Evolutionary conservation across 1,140 invertebrate species (phyloP), one percentile per base, ranked within the genome.

Genomic region (Drosophila santomea): DNA sequence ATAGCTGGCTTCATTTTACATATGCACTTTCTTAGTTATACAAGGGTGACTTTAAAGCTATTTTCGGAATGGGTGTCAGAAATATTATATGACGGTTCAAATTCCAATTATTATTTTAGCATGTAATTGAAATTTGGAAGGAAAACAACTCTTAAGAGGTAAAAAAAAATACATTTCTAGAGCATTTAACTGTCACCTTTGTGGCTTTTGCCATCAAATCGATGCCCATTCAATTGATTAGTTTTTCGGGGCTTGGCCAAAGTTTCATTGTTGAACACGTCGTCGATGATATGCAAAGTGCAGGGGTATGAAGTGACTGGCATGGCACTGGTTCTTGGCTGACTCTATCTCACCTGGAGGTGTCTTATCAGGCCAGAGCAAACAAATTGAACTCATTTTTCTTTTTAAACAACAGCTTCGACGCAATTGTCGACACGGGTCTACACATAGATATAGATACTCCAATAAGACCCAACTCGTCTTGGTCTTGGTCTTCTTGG

Each of bases 351-450:
- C 61, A 44, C 25, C 38, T 48, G 25, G 32, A 32, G 32, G 20
- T 58, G 54, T 75, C 60, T 75, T 75, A 67, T 66, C 45, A 55
- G 59, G 45, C 36, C 39, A 50, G 55, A 64, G 58, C 80, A 88
- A 89, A 88, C 83, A 88, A 88, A 88, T 88, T 89, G 83, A 89
- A 88, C 83, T 89, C 83, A 83, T 88, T 88, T 88, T 74, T 89
- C 86, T 80, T 83, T 66, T 71, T 71, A 58, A 58, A 58, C 64
- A 89, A 89, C 79, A 89, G 84, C 83, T 77, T 89, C 83, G 84
- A 89, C 62, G 83, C 83, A 88, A 83, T 73, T 82, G 74, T 77
- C 74, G 58, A 60, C 67, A 74, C 72, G 72, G 55, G 61, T 75
- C 52, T 54, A 63, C 50, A 60, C 50, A 58, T 66, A 75, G 43